A percentile compares a stretch with the other conserved stretches of the same genome.
Conservation (phyloP, 1,140 invertebrate genomes). For the Pogonomyrmex barbatus region DNA sequence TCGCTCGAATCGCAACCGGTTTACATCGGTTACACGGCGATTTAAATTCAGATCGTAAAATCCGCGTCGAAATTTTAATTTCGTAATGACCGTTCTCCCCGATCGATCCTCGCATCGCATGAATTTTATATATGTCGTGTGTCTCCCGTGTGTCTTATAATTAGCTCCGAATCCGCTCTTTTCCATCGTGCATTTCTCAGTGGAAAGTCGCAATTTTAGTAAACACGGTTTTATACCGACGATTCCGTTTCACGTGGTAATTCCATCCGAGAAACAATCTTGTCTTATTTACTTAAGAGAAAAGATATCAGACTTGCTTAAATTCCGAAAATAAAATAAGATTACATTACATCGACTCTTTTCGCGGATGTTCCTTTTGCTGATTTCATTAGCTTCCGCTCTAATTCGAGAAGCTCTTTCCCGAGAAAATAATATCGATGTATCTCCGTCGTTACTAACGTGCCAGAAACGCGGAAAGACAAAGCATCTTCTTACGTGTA, state of each 20-base stretch:
- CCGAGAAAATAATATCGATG: neutral
- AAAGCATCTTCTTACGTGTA: neutral
- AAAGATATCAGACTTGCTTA: neutral
- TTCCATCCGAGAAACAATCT: neutral
- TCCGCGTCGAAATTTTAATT: constrained; percentile 12
- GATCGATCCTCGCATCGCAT: neutral
- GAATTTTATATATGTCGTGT: neutral
- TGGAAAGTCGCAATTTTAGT: constrained; percentile 1
- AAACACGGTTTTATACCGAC: neutral
- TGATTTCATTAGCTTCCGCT: neutral
- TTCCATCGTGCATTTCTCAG: neutral
- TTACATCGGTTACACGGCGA: constrained; percentile 47
- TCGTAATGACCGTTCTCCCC: neutral
- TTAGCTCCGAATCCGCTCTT: neutral
- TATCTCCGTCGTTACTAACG: neutral
- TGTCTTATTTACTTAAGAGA: neutral
- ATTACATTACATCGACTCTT: neutral
- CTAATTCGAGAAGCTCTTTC: neutral
- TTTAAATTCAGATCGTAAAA: constrained; percentile 43
- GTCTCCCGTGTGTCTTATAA: neutral
- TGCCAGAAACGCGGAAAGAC: neutral
- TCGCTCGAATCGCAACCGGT: constrained; percentile 35
- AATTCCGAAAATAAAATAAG: neutral
- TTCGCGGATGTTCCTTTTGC: neutral
- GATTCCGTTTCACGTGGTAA: neutral